phyloP scores from a whole-genome alignment of 2,888 invertebrate genomes.

The Poecilobothrus nobilitatus region DNA sequence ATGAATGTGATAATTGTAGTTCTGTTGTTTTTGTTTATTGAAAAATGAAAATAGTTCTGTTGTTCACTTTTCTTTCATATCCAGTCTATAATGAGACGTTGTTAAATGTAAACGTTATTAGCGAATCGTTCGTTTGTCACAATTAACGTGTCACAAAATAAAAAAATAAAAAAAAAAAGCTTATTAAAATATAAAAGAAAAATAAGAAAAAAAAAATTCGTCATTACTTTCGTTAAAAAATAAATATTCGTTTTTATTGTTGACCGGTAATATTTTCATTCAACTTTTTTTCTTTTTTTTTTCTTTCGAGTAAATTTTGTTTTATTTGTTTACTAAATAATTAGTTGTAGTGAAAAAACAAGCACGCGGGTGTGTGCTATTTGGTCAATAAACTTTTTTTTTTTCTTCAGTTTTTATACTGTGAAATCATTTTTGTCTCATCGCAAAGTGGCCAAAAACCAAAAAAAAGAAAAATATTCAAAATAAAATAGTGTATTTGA shows the following conservation, averaged over 20 bases:
- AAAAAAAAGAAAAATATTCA: background rate
- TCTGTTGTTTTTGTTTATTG: too few species aligned
- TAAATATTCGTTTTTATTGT: background rate
- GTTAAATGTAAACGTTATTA: background rate
- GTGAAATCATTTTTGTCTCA: background rate
- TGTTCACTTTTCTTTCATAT: too few species aligned
- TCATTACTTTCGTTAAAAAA: too few species aligned
- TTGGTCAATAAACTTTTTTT: conserved; percentile 2
- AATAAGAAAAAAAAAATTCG: too few species aligned
- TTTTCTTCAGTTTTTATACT: background rate
- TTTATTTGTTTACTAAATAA: background rate
- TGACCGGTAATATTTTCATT: background rate
- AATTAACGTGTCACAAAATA: background rate
- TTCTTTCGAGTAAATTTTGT: background rate
- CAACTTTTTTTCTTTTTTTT: too few species aligned
- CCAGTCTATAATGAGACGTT: background rate
- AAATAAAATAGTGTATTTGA: background rate
- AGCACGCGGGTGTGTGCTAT: background rate
- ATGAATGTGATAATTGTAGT: too few species aligned
- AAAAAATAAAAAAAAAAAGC: too few species aligned
- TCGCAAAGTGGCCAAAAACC: background rate
- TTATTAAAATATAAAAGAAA: too few species aligned
- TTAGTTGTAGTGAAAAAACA: background rate
- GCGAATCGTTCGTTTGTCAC: background rate
- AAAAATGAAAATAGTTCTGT: too few species aligned